A percentile compares a stretch with the other conserved stretches of the same genome.
Evolutionary conservation across 2,797 vertebrate species (phyloP).

Genomic region (Typhlichthys eigenmanni): DNA sequence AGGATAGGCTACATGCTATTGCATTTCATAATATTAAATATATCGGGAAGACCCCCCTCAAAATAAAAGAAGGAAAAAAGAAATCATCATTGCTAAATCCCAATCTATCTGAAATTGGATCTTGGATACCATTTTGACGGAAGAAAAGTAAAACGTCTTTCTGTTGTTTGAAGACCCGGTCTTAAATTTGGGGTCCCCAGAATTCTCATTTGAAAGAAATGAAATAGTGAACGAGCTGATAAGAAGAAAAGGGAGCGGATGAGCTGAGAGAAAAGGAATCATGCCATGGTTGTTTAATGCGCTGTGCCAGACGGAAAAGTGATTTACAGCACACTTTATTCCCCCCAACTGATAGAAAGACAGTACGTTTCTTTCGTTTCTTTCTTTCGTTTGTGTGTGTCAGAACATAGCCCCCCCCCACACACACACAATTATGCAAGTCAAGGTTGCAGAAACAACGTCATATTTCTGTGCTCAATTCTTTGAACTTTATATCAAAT

Average conservation of each 20-base stretch:
- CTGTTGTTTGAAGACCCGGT: slow-evolving; percentile 88
- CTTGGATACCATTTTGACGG: slow-evolving; percentile 95
- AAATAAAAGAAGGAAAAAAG: slow-evolving; percentile 58
- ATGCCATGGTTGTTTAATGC: slow-evolving; percentile 86
- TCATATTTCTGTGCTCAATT: background rate
- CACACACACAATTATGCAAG: slow-evolving; percentile 1
- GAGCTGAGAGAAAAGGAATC: slow-evolving; percentile 86
- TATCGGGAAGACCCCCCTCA: slow-evolving; percentile 64
- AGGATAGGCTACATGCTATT: slow-evolving; percentile 53
- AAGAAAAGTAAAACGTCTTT: slow-evolving; percentile 85
- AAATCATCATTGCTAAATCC: slow-evolving; percentile 83
- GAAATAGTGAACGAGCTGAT: slow-evolving; percentile 96
- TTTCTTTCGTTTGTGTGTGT: slow-evolving; percentile 3
- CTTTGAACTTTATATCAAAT: background rate
- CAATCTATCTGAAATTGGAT: slow-evolving; percentile 99
- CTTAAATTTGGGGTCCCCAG: slow-evolving; percentile 90
- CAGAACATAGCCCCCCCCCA: slow-evolving; percentile 7
- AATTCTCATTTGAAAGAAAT: slow-evolving; percentile 94
- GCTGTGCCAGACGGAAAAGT: slow-evolving; percentile 88
- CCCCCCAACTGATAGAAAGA: slow-evolving; percentile 86
- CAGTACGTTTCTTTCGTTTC: slow-evolving; percentile 75
- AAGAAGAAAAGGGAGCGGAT: slow-evolving; percentile 82
- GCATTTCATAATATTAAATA: slow-evolving; percentile 75
- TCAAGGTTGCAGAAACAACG: background rate
- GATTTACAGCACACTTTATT: slow-evolving; percentile 95